Evolutionary conservation across 2,888 invertebrate genomes (phyloP).

Genomic region (Argyra leucocephala): DNA sequence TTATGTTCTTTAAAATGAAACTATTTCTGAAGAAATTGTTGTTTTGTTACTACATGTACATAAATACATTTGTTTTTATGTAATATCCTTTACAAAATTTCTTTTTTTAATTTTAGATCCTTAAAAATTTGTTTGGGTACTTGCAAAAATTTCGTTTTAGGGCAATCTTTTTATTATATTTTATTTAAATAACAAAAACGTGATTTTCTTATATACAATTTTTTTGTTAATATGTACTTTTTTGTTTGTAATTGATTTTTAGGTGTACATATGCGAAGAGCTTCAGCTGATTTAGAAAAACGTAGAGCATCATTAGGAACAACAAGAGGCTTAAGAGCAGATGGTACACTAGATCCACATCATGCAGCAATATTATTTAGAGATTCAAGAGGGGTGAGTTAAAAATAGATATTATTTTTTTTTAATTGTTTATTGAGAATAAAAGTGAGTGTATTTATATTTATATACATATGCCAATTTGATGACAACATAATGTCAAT

Average conservation of each 20-base stretch:
- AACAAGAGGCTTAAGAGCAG: constrained; percentile 45
- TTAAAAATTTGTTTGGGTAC: constrained; percentile 24
- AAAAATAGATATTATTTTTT: background rate
- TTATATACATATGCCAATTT: no score
- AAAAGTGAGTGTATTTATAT: no score
- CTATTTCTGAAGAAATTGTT: background rate
- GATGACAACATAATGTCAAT: no score
- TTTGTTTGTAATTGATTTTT: constrained; percentile 31
- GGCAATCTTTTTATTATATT: background rate
- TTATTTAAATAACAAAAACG: background rate
- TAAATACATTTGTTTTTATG: background rate
- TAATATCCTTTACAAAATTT: no score
- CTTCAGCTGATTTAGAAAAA: constrained; percentile 68
- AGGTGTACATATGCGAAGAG: constrained; percentile 70
- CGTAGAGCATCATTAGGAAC: constrained; percentile 68
- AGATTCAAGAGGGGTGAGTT: constrained; percentile 84
- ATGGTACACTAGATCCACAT: constrained; percentile 73
- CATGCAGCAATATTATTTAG: constrained; percentile 85
- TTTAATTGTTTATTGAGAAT: no score
- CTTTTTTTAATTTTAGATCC: no score
- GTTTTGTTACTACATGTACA: constrained; percentile 11
- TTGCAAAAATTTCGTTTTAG: constrained; percentile 22
- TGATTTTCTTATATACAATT: background rate
- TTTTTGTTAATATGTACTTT: background rate
- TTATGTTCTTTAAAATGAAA: constrained; percentile 1